These are phyloP conservation scores for Oreochromis spilurus DNA, from an alignment of 2,113 vertebrate species.

Conservation along the genomic window DNA sequence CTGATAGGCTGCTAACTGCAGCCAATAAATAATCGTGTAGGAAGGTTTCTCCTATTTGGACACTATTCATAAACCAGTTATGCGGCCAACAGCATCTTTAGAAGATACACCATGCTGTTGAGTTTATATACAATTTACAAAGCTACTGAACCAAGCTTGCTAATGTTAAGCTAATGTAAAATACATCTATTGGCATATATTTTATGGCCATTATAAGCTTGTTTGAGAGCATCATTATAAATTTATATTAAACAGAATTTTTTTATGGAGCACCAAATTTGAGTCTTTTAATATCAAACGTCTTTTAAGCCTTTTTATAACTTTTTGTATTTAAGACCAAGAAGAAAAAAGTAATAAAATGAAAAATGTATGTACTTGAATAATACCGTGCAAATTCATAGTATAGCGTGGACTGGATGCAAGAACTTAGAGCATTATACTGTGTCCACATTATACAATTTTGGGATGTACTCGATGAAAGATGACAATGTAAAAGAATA, in stretches of 20 bases:
- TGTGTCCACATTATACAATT: background rate
- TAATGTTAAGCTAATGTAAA: background rate
- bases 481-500: background rate
- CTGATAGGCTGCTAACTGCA: background rate
- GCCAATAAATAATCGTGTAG: background rate
- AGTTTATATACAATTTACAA: background rate
- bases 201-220: background rate
- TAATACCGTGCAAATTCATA: background rate
- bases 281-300: background rate
- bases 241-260: background rate
- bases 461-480: background rate
- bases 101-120: background rate
- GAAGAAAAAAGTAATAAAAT: background rate
- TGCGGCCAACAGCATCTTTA: background rate
- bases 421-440: background rate
- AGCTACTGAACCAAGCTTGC: background rate
- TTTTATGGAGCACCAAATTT: background rate
- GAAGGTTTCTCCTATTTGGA: background rate
- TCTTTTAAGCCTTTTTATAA: background rate
- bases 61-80: background rate
- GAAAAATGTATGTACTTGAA: background rate
- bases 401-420: background rate
- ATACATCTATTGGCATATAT: background rate
- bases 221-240: accelerated
- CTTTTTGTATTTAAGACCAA: background rate